Evolutionary conservation across 2,888 invertebrate genomes (phyloP).

Genomic region (Aporophyla lueneburgensis): DNA sequence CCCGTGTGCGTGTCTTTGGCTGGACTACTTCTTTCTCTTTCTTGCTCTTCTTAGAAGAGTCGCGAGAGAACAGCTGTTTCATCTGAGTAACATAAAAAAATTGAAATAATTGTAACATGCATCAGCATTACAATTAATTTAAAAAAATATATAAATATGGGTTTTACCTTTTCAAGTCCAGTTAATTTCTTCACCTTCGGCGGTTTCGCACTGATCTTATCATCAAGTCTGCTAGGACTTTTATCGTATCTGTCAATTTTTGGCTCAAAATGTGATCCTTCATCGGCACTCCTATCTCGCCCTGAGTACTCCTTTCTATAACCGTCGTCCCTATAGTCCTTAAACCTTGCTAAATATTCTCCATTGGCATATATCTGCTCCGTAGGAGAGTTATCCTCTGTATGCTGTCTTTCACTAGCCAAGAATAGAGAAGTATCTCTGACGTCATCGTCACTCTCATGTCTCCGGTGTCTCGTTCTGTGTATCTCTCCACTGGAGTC

Average conservation of each 20-base stretch:
- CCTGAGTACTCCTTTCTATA: constrained; percentile 83
- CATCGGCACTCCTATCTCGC: constrained; percentile 91
- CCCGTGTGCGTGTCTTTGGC: constrained; percentile 89
- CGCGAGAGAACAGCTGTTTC: constrained; percentile 94
- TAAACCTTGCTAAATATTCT: constrained; percentile 83
- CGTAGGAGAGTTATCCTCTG: constrained; percentile 91
- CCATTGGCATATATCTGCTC: constrained; percentile 88
- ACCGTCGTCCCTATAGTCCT: constrained; percentile 80
- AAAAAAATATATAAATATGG: neutral
- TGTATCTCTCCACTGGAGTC: constrained; percentile 92
- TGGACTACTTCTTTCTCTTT: constrained; percentile 91
- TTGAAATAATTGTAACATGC: neutral
- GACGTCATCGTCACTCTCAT: constrained; percentile 93
- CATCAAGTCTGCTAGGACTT: constrained; percentile 87
- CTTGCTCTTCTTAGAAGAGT: constrained; percentile 93
- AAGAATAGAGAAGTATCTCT: constrained; percentile 92
- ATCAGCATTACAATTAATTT: neutral
- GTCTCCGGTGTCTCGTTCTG: constrained; percentile 78
- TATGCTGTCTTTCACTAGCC: constrained; percentile 94
- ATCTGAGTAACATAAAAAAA: constrained; percentile 82
- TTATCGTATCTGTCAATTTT: constrained; percentile 91
- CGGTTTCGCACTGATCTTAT: constrained; percentile 90
- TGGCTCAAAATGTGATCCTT: constrained; percentile 92
- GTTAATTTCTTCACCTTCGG: constrained; percentile 93
- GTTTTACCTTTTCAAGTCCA: constrained; percentile 92